Base-by-base conservation (phyloP, 2,888 invertebrate species). In the Scotopteryx bipunctaria region DNA sequence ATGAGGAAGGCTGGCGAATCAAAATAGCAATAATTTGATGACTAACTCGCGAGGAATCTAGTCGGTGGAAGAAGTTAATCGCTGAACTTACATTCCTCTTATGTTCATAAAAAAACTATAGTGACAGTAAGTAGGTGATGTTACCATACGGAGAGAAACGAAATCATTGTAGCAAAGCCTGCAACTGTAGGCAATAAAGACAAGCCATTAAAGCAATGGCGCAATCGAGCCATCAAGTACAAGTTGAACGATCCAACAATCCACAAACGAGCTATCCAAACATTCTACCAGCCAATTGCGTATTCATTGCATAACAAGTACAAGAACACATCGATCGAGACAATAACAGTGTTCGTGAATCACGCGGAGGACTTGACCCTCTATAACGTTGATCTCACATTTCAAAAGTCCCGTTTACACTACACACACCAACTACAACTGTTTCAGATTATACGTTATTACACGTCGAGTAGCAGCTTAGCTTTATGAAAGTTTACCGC, bases 131-230 rank as follows among this genome's bases (percentile, higher is more conserved):
- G n/a, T n/a, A n/a, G n/a, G 11, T 27, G 9, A 27, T 11, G 11
- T 32, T 32, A 37, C 23, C 23, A 45, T 23, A 27, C 36, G 32
- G 37, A 27, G 25, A 32, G 9, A 27, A 36, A 32, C 31, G n/a
- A 32, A 23, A 38, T 40, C 21, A 40, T 35, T 36, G 40, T 32
- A 42, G 17, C 44, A 48, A 55, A 21, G 14, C 14, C 2, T 21
- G 43, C 35, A 37, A 25, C 46, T 46, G 49, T 33, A 29, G 9
- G 40, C 38, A 45, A 51, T 54, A 47, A 40, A 45, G 15, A 40
- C 42, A 25, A 31, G 25, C 38, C 25, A 55, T 46, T 40, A 54
- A 15, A 51, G 23, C 38, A 54, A 51, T 59, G 59, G 47, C 49
- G 40, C 53, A 43, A 49, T 49, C 27, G n/a, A 33, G 35, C 40